Evolutionary conservation across 2,888 invertebrate genomes (phyloP).

Genomic region (Cryptocephalus moraei): DNA sequence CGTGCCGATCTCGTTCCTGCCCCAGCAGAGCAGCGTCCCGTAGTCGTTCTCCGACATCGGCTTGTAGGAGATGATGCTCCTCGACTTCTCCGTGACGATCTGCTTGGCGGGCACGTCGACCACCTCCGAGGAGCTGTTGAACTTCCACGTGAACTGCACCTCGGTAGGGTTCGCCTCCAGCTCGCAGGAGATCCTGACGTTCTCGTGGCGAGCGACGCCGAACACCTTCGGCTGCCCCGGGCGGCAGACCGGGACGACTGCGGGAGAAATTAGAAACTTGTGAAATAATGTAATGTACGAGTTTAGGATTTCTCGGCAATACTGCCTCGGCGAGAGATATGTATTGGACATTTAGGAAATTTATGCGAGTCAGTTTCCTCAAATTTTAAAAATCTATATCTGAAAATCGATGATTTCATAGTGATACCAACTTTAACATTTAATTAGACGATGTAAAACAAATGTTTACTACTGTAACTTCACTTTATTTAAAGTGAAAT

Average conservation of each 20-base stretch:
- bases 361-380: too few relatives aligned
- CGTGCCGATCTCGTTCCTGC: constrained; percentile 59
- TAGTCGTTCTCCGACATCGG: constrained; percentile 67
- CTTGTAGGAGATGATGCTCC: constrained; percentile 57
- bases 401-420: too few relatives aligned
- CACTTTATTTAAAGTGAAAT: too few relatives aligned
- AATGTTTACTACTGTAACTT: too few relatives aligned
- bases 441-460: too few relatives aligned
- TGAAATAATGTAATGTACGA: too few relatives aligned
- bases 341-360: too few relatives aligned
- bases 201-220: constrained; percentile 64
- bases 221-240: constrained; percentile 57
- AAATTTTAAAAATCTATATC: too few relatives aligned
- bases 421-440: too few relatives aligned
- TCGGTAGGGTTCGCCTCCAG: constrained; percentile 64
- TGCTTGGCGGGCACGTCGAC: constrained; percentile 56
- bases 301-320: too few relatives aligned
- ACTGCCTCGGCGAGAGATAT: too few relatives aligned
- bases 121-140: constrained; percentile 63
- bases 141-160: constrained; percentile 62
- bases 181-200: constrained; percentile 58
- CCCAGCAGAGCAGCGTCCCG: constrained; percentile 66
- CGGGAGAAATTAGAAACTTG: too few relatives aligned
- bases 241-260: constrained; percentile 63
- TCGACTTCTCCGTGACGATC: constrained; percentile 49